Percentiles rank a stretch among this genome's conserved stretches.
Evolutionary conservation across 2,113 vertebrate genomes (phyloP).

Genomic region (Aptenodytes forsteri): DNA sequence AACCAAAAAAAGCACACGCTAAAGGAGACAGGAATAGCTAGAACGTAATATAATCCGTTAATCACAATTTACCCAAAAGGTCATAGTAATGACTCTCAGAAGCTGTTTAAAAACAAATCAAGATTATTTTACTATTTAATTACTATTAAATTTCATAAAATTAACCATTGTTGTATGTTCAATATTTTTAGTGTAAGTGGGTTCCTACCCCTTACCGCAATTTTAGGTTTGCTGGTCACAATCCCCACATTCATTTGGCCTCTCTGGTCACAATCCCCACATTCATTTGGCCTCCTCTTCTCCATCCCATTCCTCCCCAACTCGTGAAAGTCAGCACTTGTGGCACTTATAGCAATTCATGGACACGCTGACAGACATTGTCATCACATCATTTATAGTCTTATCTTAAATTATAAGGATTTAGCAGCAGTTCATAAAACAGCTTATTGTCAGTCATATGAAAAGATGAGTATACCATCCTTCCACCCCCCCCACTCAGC

Average conservation of each 20-base stretch:
- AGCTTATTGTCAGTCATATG: background rate
- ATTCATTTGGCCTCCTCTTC: background rate
- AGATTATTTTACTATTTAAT: background rate
- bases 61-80: constrained; percentile 17
- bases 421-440: constrained; percentile 14
- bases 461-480: background rate
- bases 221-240: background rate
- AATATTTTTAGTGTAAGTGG: background rate
- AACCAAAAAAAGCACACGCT: background rate
- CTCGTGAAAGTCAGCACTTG: background rate
- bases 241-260: background rate
- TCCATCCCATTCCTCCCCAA: background rate
- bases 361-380: background rate
- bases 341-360: background rate
- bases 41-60: constrained; percentile 15
- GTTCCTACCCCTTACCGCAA: background rate
- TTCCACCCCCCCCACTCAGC: background rate
- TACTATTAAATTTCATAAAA: no score
- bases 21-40: constrained; percentile 5
- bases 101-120: constrained; percentile 15
- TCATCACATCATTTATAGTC: background rate
- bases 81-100: background rate
- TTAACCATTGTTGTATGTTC: background rate
- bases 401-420: background rate
- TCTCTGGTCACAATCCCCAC: background rate